These are phyloP conservation scores for Ceratothoa steindachneri DNA, from an alignment of 2,888 invertebrate species.

Conservation along the genomic window DNA sequence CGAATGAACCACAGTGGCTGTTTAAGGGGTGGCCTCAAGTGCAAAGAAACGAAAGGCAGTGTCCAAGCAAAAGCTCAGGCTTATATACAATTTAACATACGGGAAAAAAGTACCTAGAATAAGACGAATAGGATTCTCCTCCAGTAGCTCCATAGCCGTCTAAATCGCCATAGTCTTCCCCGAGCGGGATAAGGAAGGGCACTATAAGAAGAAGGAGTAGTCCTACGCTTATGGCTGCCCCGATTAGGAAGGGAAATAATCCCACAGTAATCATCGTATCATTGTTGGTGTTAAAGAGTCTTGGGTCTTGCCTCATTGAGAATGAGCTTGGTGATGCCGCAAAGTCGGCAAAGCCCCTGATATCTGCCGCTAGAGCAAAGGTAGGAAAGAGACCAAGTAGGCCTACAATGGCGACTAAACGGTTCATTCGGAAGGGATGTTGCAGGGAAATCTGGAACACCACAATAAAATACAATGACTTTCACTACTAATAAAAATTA, in stretches of 20 bases:
- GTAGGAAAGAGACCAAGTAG: slow-evolving; percentile 27
- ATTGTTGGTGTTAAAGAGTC: slow-evolving; percentile 34
- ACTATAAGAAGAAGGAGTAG: slow-evolving; percentile 37
- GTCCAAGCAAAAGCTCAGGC: not conserved
- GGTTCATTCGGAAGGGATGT: slow-evolving; percentile 46
- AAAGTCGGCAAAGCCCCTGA: not conserved
- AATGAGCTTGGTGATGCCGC: not conserved
- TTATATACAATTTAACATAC: not conserved
- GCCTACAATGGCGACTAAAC: slow-evolving; percentile 45
- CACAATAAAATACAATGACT: not conserved
- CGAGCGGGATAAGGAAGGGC: slow-evolving; percentile 38
- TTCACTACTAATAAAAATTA: not conserved
- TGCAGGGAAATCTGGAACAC: slow-evolving; percentile 10
- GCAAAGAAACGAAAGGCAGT: not conserved
- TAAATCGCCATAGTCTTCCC: slow-evolving; percentile 20
- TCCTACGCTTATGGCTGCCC: slow-evolving; percentile 30
- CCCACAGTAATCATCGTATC: slow-evolving; percentile 44
- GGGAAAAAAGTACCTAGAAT: slow-evolving; percentile 2
- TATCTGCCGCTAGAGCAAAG: not conserved
- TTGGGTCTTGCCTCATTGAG: not conserved
- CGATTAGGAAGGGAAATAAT: slow-evolving; percentile 38
- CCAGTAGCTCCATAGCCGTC: slow-evolving; percentile 36
- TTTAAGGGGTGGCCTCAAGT: not conserved
- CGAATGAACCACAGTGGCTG: not conserved
- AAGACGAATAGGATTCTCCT: slow-evolving; percentile 22